These are phyloP conservation scores for Chascanopsetta lugubris DNA, from an alignment of 2,113 vertebrate species.

Conservation along the genomic window DNA sequence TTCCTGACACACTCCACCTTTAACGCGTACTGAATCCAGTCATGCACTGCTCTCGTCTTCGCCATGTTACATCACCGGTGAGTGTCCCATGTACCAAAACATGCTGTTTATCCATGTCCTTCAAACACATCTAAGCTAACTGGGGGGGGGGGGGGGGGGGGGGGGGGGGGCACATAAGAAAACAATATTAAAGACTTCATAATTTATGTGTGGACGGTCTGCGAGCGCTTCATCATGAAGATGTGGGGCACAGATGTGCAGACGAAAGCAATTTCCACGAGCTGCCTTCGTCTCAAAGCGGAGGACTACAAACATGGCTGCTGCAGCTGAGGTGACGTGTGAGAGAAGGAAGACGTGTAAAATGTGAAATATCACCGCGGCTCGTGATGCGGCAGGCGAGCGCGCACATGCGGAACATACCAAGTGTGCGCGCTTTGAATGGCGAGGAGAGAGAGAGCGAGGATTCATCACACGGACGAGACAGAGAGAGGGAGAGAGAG, in stretches of 20 bases:
- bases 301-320: neutral
- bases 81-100: neutral
- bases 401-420: conserved; percentile 5
- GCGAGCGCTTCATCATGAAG: neutral
- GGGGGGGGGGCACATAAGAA: no score
- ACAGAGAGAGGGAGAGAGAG: conserved; percentile 14
- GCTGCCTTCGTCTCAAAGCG: neutral
- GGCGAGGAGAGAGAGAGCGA: neutral
- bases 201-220: neutral
- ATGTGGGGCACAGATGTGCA: neutral
- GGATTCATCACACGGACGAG: conserved; percentile 9
- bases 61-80: no score
- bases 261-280: neutral
- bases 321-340: neutral
- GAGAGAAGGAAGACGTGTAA: no score
- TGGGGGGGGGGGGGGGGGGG: no score
- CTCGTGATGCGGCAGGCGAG: neutral
- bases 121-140: neutral
- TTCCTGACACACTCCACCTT: no score
- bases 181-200: neutral
- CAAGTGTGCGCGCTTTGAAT: conserved; percentile 10
- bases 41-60: neutral
- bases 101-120: neutral
- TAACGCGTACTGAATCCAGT: neutral
- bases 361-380: neutral